These are phyloP conservation scores for Machimus atricapillus DNA, from an alignment of 2,888 invertebrate genomes.

Conservation along the genomic window DNA sequence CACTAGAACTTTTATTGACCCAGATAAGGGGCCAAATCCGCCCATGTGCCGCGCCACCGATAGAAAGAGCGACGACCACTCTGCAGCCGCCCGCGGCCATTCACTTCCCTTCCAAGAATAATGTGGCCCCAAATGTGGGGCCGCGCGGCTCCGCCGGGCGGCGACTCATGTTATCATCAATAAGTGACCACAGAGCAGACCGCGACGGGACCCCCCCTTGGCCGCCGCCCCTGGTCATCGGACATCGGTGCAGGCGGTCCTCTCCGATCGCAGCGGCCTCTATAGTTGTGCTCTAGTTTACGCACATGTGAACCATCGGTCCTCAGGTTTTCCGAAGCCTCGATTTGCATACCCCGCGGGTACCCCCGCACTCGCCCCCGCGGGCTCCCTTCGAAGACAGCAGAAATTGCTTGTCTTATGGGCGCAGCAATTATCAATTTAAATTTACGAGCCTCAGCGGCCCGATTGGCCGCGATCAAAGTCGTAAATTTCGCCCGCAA, in stretches of 20 bases:
- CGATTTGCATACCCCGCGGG: not conserved
- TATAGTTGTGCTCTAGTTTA: conserved; percentile 1
- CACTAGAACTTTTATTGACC: conserved; percentile 30
- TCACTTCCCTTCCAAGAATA: conserved; percentile 26
- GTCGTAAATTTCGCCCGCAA: not conserved
- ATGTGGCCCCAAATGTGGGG: not conserved
- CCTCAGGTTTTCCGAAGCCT: not conserved
- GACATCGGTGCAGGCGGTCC: not conserved
- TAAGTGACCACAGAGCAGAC: not conserved
- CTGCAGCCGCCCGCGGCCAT: not conserved
- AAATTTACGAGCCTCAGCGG: not conserved
- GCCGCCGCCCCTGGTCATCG: not conserved
- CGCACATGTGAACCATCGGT: not conserved
- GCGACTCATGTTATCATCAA: conserved; percentile 10
- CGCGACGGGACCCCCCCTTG: not conserved
- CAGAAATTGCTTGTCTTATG: not conserved
- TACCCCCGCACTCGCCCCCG: not conserved
- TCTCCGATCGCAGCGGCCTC: not conserved
- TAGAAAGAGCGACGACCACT: not conserved
- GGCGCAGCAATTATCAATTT: conserved; percentile 2
- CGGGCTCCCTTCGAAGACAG: not conserved
- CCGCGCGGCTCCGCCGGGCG: not conserved
- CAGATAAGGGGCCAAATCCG: conserved; percentile 9
- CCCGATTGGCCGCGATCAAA: not conserved
- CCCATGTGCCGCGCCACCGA: not conserved